These are phyloP conservation scores for Xenopus petersii DNA, from an alignment of 2,797 vertebrate genomes.

Conservation along the genomic window DNA sequence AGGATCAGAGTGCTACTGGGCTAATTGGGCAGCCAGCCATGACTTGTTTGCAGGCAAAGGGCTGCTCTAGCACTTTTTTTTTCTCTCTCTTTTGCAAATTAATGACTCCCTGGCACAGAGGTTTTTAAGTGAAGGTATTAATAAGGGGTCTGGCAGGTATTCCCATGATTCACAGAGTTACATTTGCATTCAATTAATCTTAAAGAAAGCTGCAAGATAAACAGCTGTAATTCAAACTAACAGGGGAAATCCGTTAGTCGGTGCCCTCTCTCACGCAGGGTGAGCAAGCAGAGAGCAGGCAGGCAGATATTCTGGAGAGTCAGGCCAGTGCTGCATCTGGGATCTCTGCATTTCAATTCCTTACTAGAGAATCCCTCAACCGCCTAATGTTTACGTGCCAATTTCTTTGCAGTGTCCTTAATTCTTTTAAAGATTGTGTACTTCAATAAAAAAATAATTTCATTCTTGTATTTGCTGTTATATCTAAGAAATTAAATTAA, in stretches of 20 bases:
- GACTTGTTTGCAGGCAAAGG: slow-evolving; percentile 68
- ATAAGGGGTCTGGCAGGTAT: slow-evolving; percentile 81
- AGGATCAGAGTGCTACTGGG: slow-evolving; percentile 62
- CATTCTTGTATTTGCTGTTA: neutral
- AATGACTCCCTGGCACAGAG: slow-evolving; percentile 72
- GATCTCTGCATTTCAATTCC: slow-evolving; percentile 59
- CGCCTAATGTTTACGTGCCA: slow-evolving; percentile 42
- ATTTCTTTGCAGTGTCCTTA: slow-evolving; percentile 62
- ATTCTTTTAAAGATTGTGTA: slow-evolving; percentile 63
- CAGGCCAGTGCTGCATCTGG: slow-evolving; percentile 23
- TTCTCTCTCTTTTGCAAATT: slow-evolving; percentile 62
- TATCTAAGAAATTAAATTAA: neutral
- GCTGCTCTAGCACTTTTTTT: slow-evolving; percentile 57
- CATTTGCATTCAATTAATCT: slow-evolving; percentile 85
- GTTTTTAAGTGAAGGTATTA: slow-evolving; percentile 81
- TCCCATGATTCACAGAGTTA: slow-evolving; percentile 73
- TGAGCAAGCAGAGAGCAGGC: slow-evolving; percentile 65
- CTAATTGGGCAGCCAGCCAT: slow-evolving; percentile 71
- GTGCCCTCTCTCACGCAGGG: slow-evolving; percentile 61
- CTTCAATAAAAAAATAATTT: slow-evolving; percentile 24
- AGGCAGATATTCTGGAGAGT: slow-evolving; percentile 55
- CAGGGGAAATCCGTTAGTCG: slow-evolving; percentile 66
- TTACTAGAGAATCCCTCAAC: slow-evolving; percentile 59
- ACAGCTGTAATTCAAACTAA: slow-evolving; percentile 79
- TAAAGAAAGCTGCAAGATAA: slow-evolving; percentile 81